These are phyloP conservation scores for Clistopyga incitator DNA, from an alignment of 2,888 invertebrate species.

Conservation along the genomic window DNA sequence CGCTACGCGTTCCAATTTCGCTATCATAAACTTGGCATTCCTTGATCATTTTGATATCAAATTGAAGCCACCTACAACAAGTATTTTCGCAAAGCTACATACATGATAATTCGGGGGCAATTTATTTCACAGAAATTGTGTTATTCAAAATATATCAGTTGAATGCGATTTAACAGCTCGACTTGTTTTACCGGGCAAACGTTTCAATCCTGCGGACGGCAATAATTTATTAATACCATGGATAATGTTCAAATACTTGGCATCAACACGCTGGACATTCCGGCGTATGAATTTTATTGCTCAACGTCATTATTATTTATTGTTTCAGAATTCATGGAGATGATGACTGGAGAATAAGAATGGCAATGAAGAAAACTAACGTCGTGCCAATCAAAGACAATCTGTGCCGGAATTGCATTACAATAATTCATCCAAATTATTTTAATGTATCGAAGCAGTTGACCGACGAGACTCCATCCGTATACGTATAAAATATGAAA, in stretches of 20 bases:
- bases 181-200: neutral
- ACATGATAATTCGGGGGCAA: neutral
- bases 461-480: slow-evolving; percentile 53
- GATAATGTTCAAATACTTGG: too few species aligned
- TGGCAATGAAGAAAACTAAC: slow-evolving; percentile 55
- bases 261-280: too few species aligned
- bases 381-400: slow-evolving; percentile 69
- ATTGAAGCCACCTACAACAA: slow-evolving; percentile 12
- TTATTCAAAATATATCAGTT: neutral
- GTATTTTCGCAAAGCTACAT: neutral
- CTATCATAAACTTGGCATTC: slow-evolving; percentile 71
- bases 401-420: slow-evolving; percentile 68
- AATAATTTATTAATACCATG: neutral
- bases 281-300: neutral
- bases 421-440: slow-evolving; percentile 67
- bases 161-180: neutral
- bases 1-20: slow-evolving; percentile 64
- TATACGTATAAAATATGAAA: slow-evolving; percentile 7
- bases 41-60: slow-evolving; percentile 45
- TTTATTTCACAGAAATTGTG: neutral
- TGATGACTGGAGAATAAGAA: slow-evolving; percentile 96
- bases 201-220: neutral
- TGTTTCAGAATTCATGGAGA: slow-evolving; percentile 96
- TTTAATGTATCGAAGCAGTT: slow-evolving; percentile 68
- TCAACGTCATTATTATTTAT: slow-evolving; percentile 70